Percentiles rank a stretch among this genome's conserved stretches.
phyloP scores from a whole-genome alignment of 2,113 vertebrate species.

The Erinaceus europaeus region DNA sequence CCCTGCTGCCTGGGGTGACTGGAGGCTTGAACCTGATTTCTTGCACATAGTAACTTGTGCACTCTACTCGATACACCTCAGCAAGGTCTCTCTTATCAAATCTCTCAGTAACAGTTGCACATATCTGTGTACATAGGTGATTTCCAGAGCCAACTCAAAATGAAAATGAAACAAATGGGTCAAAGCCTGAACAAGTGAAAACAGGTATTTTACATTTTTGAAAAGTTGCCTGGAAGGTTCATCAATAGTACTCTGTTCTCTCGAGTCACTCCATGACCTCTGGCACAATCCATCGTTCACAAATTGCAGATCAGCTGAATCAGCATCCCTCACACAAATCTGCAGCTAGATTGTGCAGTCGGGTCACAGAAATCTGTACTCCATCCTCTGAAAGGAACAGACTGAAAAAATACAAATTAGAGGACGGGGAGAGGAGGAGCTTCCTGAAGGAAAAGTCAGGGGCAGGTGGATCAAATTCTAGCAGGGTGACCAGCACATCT shows the following conservation, averaged over 20 bases:
- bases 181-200: slow-evolving; percentile 20
- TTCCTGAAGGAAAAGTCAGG: slow-evolving; percentile 1
- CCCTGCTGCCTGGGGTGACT: too few relatives aligned
- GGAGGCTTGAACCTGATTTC: too few relatives aligned
- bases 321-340: not conserved
- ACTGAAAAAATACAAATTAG: not conserved
- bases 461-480: slow-evolving; percentile 32
- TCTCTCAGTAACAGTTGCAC: not conserved
- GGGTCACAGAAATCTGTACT: not conserved
- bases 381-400: not conserved
- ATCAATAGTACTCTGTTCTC: not conserved
- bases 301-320: slow-evolving; percentile 5
- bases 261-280: not conserved
- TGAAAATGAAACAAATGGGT: not conserved
- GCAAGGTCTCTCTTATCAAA: not conserved
- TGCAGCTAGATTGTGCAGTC: not conserved
- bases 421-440: not conserved
- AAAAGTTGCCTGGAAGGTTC: slow-evolving; percentile 4
- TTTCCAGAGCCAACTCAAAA: not conserved
- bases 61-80: too few relatives aligned
- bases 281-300: not conserved
- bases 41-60: too few relatives aligned
- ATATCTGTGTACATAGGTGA: not conserved
- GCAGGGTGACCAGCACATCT: slow-evolving; percentile 11
- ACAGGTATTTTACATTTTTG: not conserved